Percentiles rank a stretch among this genome's conserved stretches.
Conservation (phyloP, 2,797 vertebrate genomes). For the Myotis pilosus region DNA sequence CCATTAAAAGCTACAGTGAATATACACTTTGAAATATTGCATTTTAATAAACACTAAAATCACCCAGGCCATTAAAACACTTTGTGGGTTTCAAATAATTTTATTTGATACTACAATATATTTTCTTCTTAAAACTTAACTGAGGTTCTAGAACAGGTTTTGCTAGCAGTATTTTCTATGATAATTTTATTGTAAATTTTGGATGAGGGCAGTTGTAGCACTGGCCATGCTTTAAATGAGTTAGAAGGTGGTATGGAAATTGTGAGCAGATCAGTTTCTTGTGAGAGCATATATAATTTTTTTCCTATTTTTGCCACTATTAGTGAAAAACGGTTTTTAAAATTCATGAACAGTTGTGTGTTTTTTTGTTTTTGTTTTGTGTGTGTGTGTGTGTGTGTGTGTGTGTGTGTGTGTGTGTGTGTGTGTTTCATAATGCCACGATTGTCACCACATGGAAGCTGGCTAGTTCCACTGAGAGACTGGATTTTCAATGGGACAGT, state of each 20-base stretch:
- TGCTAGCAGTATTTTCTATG: neutral
- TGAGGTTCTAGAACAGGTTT: neutral
- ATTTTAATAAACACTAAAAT: constrained; percentile 11
- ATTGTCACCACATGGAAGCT: neutral
- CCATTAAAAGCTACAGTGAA: neutral
- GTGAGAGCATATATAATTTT: neutral
- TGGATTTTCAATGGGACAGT: neutral
- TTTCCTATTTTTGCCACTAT: neutral
- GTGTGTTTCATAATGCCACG: neutral
- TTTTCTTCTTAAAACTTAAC: neutral
- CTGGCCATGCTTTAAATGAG: neutral
- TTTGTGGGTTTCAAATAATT: neutral
- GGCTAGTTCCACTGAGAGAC: neutral
- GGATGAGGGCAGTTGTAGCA: neutral
- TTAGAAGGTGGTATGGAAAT: neutral
- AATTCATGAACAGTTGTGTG: neutral
- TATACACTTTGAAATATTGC: neutral
- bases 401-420: too few species aligned
- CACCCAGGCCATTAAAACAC: neutral
- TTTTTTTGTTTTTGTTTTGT: neutral
- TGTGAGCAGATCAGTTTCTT: neutral
- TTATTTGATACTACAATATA: neutral
- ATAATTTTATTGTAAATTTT: neutral
- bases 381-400: too few species aligned
- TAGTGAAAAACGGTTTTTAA: neutral